These are phyloP conservation scores for Ceyx margarethae DNA, from an alignment of 2,113 vertebrate genomes.

Conservation along the genomic window DNA sequence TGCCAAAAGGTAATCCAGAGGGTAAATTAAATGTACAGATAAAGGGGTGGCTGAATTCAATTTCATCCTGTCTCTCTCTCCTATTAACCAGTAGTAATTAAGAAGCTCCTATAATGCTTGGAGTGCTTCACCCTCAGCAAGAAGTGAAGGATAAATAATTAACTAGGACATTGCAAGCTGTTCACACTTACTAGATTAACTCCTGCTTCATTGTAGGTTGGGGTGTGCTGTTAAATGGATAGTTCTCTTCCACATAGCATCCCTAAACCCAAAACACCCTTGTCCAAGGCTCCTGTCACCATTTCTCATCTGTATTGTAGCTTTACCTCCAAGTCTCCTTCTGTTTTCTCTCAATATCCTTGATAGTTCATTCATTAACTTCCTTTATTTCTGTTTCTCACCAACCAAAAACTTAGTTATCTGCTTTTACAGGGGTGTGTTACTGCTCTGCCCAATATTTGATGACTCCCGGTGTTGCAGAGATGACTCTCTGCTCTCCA, in stretches of 20 bases:
- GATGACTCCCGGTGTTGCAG: background rate
- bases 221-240: no score
- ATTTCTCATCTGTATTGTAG: background rate
- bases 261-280: background rate
- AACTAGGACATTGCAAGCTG: no score
- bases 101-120: no score
- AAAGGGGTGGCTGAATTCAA: no score
- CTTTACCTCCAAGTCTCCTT: background rate
- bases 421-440: background rate
- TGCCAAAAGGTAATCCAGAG: background rate
- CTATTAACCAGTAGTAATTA: no score
- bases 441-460: background rate
- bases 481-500: background rate
- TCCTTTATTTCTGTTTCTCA: background rate
- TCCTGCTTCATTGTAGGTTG: no score
- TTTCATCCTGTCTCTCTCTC: no score
- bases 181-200: no score
- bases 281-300: accelerated
- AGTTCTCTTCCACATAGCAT: no score
- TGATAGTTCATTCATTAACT: conserved; percentile 24
- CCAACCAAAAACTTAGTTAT: conserved; percentile 9
- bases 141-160: no score
- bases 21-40: background rate
- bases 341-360: background rate
- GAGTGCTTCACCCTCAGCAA: no score